phyloP scores from a whole-genome alignment of 2,797 vertebrate genomes.

The Huso huso region DNA sequence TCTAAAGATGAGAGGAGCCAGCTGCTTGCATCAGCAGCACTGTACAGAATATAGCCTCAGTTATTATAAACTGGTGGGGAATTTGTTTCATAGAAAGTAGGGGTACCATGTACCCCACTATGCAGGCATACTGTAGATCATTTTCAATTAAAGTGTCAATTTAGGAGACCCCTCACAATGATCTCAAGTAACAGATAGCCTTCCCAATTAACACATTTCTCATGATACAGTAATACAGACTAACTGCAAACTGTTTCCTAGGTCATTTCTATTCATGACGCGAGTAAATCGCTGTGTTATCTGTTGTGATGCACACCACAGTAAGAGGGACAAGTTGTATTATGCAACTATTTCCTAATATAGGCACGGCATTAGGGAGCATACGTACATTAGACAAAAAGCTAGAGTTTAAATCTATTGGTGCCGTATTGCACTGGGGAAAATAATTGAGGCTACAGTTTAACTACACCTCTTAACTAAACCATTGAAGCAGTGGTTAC shows the following conservation, averaged over 20 bases:
- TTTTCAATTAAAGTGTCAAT: too few species aligned
- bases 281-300: neutral
- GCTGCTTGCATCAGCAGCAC: slow-evolving; percentile 7
- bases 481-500: too few species aligned
- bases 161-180: too few species aligned
- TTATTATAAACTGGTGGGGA: neutral
- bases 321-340: neutral
- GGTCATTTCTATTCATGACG: neutral
- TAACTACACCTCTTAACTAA: neutral
- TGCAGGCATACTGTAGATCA: neutral
- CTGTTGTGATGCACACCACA: neutral
- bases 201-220: neutral
- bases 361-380: neutral
- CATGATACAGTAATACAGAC: neutral
- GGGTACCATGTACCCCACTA: neutral
- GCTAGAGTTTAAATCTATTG: neutral
- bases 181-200: neutral
- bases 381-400: neutral
- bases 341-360: neutral
- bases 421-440: neutral
- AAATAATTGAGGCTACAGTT: neutral
- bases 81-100: neutral
- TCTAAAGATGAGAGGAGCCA: slow-evolving; percentile 14
- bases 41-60: slow-evolving; percentile 3
- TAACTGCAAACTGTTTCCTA: neutral